phyloP scores from a whole-genome alignment of 1,140 invertebrate genomes.

The Saxidomus purpurata region DNA sequence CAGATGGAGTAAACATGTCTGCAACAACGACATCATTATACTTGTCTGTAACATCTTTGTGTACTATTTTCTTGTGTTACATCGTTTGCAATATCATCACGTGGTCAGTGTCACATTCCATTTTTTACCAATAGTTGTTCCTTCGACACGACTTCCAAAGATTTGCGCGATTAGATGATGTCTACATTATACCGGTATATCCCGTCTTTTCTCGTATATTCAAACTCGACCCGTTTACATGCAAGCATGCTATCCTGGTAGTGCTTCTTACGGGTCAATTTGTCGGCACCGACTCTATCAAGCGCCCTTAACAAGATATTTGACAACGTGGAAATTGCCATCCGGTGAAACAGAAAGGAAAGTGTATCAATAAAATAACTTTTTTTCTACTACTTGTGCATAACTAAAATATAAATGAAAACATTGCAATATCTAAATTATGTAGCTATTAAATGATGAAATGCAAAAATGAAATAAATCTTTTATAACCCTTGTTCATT shows the following conservation, averaged over 20 bases:
- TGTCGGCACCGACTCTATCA: not conserved
- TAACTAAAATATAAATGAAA: too few relatives aligned
- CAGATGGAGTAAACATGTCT: slow-evolving; percentile 1
- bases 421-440: too few relatives aligned
- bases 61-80: not conserved
- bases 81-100: not conserved
- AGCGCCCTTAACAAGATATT: not conserved
- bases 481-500: too few relatives aligned
- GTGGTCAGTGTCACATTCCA: not conserved
- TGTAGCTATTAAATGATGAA: too few relatives aligned
- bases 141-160: slow-evolving; percentile 36
- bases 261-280: not conserved
- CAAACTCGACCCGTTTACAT: not conserved
- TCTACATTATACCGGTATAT: not conserved
- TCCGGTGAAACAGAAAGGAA: too few relatives aligned
- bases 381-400: too few relatives aligned
- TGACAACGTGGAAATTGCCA: too few relatives aligned
- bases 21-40: not conserved
- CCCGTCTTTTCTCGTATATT: not conserved
- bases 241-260: not conserved
- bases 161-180: not conserved
- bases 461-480: too few relatives aligned
- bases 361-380: too few relatives aligned
- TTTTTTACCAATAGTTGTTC: slow-evolving; percentile 17
- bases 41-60: not conserved